phyloP scores from a whole-genome alignment of 2,888 invertebrate genomes.

The Mylabris sibirica region DNA sequence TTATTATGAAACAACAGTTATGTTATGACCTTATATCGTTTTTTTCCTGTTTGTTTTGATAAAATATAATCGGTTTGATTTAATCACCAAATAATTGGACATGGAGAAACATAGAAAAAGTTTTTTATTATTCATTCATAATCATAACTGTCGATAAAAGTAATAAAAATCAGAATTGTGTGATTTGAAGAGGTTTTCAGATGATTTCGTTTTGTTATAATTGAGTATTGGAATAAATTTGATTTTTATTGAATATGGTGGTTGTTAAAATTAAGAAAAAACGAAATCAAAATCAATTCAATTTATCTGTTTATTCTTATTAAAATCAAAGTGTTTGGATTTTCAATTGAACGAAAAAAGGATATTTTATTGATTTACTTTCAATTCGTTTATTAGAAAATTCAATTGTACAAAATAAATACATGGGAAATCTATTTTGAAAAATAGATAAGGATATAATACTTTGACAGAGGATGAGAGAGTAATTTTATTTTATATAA shows the following conservation, averaged over 20 bases:
- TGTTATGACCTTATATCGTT: too few species aligned
- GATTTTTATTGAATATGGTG: not conserved
- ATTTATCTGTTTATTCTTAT: not conserved
- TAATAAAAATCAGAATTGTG: not conserved
- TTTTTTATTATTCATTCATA: too few species aligned
- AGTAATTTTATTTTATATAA: not conserved
- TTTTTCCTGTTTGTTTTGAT: too few species aligned
- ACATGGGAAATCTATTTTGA: not conserved
- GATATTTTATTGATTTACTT: not conserved
- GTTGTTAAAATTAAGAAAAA: not conserved
- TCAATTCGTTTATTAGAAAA: conserved; percentile 2
- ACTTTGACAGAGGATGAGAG: not conserved
- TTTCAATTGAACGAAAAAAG: not conserved
- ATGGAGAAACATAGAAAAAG: too few species aligned
- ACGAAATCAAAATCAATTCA: not conserved
- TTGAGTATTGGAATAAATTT: not conserved
- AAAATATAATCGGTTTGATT: too few species aligned
- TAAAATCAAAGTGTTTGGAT: not conserved
- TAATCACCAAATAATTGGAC: too few species aligned
- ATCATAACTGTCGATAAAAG: too few species aligned
- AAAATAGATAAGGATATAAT: not conserved
- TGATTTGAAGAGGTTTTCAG: not conserved
- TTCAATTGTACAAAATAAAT: not conserved
- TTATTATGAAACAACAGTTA: too few species aligned
- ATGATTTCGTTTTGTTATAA: not conserved